Evolutionary conservation across 2,888 invertebrate species (phyloP).

Genomic region (Beris morrisii): DNA sequence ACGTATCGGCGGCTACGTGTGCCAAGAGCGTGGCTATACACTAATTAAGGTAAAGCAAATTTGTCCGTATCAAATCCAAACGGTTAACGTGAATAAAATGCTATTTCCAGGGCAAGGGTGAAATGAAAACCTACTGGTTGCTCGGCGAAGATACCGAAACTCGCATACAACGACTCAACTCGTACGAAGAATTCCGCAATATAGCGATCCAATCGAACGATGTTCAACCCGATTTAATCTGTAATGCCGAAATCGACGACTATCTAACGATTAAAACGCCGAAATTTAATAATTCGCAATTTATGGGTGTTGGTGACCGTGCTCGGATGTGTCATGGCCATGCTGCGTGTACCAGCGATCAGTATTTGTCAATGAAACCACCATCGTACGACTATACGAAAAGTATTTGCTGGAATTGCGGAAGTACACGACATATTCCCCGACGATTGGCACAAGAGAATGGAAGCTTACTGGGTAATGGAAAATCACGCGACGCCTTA

Average conservation of each 20-base stretch:
- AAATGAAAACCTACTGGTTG: slow-evolving; percentile 75
- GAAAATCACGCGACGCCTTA: slow-evolving; percentile 1
- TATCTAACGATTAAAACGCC: slow-evolving; percentile 21
- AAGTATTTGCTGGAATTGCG: slow-evolving; percentile 26
- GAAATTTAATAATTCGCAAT: neutral
- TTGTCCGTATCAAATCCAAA: neutral
- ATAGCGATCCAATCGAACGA: slow-evolving; percentile 38
- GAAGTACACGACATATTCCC: slow-evolving; percentile 9
- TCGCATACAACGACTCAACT: slow-evolving; percentile 32
- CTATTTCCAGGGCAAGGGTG: slow-evolving; percentile 68
- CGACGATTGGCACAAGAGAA: slow-evolving; percentile 1
- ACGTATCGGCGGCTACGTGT: slow-evolving; percentile 71
- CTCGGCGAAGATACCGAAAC: slow-evolving; percentile 60
- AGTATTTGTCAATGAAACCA: slow-evolving; percentile 12
- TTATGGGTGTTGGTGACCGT: neutral
- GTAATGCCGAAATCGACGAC: slow-evolving; percentile 46
- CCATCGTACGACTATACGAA: slow-evolving; percentile 15
- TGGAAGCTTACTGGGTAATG: slow-evolving; percentile 9
- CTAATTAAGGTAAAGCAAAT: slow-evolving; percentile 66
- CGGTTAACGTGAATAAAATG: neutral
- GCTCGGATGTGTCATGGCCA: neutral
- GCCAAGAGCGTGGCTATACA: slow-evolving; percentile 71
- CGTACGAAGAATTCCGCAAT: neutral
- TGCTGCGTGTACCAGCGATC: slow-evolving; percentile 2
- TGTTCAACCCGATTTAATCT: slow-evolving; percentile 50